Evolutionary conservation across 2,113 vertebrate species (phyloP).

Genomic region (Serilophus lunatus): DNA sequence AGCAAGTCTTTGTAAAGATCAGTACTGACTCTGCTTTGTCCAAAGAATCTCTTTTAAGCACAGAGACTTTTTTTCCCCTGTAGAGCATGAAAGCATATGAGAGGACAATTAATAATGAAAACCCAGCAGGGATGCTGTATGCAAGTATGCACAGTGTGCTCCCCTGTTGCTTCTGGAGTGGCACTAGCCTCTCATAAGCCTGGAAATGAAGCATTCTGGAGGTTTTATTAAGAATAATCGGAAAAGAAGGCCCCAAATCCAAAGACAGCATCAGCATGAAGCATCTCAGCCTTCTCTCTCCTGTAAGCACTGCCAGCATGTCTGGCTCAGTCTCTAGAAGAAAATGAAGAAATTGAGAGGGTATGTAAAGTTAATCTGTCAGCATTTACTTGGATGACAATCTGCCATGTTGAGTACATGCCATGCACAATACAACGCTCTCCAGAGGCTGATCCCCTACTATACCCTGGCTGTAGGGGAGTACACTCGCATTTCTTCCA

Average conservation of each 20-base stretch:
- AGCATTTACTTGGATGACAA: conserved; percentile 38
- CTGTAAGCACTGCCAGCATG: conserved; percentile 43
- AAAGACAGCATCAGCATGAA: conserved; percentile 31
- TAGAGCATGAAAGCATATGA: not conserved
- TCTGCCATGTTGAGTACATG: not conserved
- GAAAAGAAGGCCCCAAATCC: conserved; percentile 22
- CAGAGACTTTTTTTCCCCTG: not conserved
- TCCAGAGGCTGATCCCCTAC: not conserved
- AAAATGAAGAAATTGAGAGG: conserved; percentile 6
- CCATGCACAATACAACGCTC: conserved; percentile 7
- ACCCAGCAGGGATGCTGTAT: conserved; percentile 26
- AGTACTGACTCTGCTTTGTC: not conserved
- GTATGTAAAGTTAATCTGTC: conserved; percentile 35
- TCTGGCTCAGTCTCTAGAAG: conserved; percentile 37
- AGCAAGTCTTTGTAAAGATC: not conserved
- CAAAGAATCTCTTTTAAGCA: not conserved
- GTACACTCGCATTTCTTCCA: not conserved
- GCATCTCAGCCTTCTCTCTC: not conserved
- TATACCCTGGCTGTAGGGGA: conserved; percentile 34
- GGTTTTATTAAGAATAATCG: conserved; percentile 50
- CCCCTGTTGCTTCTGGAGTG: conserved; percentile 37
- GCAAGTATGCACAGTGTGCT: not conserved
- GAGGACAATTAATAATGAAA: conserved; percentile 46
- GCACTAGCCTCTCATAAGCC: not conserved
- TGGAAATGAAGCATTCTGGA: conserved; percentile 48